Percentiles rank a stretch among this genome's conserved stretches.
Evolutionary conservation across 2,888 invertebrate species (phyloP).

Genomic region (Copidosoma aretas): DNA sequence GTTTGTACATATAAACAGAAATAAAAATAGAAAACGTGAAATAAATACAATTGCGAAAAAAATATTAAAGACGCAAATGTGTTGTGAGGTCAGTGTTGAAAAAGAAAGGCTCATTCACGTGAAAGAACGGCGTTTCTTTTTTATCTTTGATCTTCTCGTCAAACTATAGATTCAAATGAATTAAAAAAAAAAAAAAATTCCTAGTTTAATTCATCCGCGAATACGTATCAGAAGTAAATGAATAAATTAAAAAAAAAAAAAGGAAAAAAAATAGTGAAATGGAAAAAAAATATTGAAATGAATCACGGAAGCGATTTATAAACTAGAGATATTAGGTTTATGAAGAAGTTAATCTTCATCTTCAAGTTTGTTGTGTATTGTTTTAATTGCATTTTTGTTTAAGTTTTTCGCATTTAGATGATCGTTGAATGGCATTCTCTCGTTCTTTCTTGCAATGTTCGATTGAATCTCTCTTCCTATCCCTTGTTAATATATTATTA

Average conservation of each 20-base stretch:
- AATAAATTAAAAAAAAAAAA: no score
- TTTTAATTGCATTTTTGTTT: conserved; percentile 36
- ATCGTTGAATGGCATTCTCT: conserved; percentile 22
- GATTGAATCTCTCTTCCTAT: conserved; percentile 7
- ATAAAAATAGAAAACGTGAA: conserved; percentile 30
- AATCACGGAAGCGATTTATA: conserved; percentile 27
- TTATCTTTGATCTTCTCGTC: conserved; percentile 18
- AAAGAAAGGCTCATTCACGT: conserved; percentile 2
- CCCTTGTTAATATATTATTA: not conserved
- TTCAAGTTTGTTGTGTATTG: conserved; percentile 31
- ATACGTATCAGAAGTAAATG: conserved; percentile 27
- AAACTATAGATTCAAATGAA: conserved; percentile 22
- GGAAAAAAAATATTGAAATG: conserved; percentile 12
- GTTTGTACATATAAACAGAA: conserved; percentile 34
- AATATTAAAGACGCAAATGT: conserved; percentile 28
- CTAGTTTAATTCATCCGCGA: conserved; percentile 27
- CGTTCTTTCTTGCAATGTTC: conserved; percentile 11
- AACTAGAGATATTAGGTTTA: conserved; percentile 23
- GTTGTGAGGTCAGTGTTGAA: conserved; percentile 21
- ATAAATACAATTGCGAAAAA: conserved; percentile 23
- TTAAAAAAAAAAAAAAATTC: conserved; percentile 16
- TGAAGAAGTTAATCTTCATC: conserved; percentile 26
- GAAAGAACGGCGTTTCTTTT: conserved; percentile 14
- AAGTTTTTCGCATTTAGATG: conserved; percentile 35
- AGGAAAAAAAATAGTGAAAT: conserved; percentile 20